Base-by-base conservation (phyloP, 2,113 vertebrate species). In the Salvelinus namaycush region DNA sequence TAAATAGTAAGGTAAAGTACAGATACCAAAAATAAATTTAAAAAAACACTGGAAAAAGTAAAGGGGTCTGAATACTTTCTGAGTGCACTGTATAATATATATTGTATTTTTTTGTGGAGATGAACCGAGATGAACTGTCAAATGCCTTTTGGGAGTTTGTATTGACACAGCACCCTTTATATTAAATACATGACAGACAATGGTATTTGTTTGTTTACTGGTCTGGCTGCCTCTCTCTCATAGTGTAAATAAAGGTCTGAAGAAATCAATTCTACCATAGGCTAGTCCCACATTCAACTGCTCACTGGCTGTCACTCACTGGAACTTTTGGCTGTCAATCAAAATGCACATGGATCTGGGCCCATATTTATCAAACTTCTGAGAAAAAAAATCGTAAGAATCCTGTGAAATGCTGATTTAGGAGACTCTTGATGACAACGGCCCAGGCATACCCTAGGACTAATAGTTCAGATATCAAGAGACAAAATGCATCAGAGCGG, bases 191-290 rank as follows among this genome's bases (percentile, higher is more conserved):
- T 12, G 26, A 12, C 22, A 27, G 64, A 29, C 22, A 48, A 31
- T 44, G 24, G 51, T 57, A 49, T 29, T 48, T 14, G 66, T 74
- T 68, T 79, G 76, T 26, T 16, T 26, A 54, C 51, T 54, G 51
- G 51, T 14, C 51, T 31, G 27, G 71, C 72, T 69, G 78, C 70
- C 71, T 75, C 72, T 78, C 51, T 71, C 75, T 73, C 51, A 54
- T 54, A 54, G 79, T 75, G 79, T 72, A 73, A 49, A 48, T 3
- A 68, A 59, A 79, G 20, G 72, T 11, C 59, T 64, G 75, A 44
- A 27, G 12, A 39, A 74, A 29, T 74, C 62, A 65, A 78, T 68
- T 80, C 78, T 51, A 4, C 64, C 68, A n/a, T 60, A 27, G 68
- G 24, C 59, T 9, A 69, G 57, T 76, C 24, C 31, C 48, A 62